Evolutionary conservation across 2,888 invertebrate genomes (phyloP), one percentile per base, ranked within the genome.

Genomic region (Eristalis pertinax): DNA sequence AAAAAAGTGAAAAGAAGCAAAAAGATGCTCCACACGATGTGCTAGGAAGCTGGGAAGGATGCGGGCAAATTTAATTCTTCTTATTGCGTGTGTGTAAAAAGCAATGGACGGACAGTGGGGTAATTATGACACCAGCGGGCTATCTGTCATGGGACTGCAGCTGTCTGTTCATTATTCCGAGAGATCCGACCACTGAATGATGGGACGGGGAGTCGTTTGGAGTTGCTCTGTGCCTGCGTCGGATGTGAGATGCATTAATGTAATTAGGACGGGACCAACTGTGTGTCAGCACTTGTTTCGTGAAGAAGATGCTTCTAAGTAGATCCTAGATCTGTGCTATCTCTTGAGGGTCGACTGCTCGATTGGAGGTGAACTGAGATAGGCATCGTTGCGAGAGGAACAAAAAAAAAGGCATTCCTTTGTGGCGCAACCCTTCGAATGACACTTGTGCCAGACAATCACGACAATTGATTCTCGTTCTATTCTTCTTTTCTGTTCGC

Each of bases 81-180:
- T 70, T 73, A 68, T 84, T 76, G 50, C 19, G 76, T 75, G 75
- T 72, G 68, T 63, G 29, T 50, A 80, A 84, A 73, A 73, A 79
- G 8, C 19, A 19, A 19, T 50, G 50, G 38, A 38, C 13, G 38
- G 38, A 38, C 38, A 38, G 38, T 38, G 50, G 60, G 32, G 67
- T 87, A 87, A 87, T 87, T 87, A 87, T 87, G 84, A 84, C 87
- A 83, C 87, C 83, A 80, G 72, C 72, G 68, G 79, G 72, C 84
- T 62, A 79, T 87, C 75, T 83, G 76, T 83, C 79, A 84, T 76
- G 73, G 32, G 74, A 29, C 70, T 75, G 72, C 79, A 83, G 83
- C 63, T 87, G 87, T 76, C 72, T 72, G 83, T 73, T 87, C 79
- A 80, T 87, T 80, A 87, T 68, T 72, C 68, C 73, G 24, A 60